Base-by-base conservation (phyloP, 2,113 vertebrate genomes). In the Sebastes fasciatus region DNA sequence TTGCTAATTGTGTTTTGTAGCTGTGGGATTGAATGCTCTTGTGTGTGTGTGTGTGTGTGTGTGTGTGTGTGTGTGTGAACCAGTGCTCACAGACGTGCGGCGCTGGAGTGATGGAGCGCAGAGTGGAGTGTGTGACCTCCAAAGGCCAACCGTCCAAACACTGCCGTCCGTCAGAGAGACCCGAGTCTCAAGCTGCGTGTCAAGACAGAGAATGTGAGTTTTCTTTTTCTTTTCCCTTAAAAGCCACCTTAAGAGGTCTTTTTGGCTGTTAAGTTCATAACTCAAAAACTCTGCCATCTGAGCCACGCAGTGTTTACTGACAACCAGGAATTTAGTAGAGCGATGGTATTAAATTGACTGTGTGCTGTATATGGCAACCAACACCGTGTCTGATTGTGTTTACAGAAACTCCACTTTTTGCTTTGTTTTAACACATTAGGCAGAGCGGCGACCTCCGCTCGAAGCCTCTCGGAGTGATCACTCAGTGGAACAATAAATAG, bases 81-180 rank as follows among this genome's bases (percentile, higher is more conserved):
- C 80, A 99, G 98, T 99, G 98, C 81, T 98, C 98, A 6, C 96
- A 96, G 88, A 95, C 96, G 51, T 99, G 98, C 70, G 98, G 98
- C 61, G 87, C 73, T 7, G 98, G 98, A 5, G 78, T 95, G 69
- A 96, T 94, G 94, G 93, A 97, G 86, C 97, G 98, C 83, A 92
- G 79, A 8, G 95, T 98, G 7, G 94, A 95, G 82, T 99, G 98
- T 68, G 58, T 95, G 88, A 95, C 94, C 34, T 94, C 96, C 87
- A 95, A 95, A 72, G 95, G 93, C 60, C 87, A 94, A 69, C 66
- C 89, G 42, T 97, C 97, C 83, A 94, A 96, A 89, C 94, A 95
- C 78, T 99, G 98, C 87, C 92, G 92, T 81, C 93, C 92, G 16
- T 93, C 1, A 80, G 96, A 97, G 77, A 97, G 96, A 94, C 98